These are phyloP conservation scores for Ahaetulla prasina DNA, from an alignment of 2,113 vertebrate species.

Conservation along the genomic window DNA sequence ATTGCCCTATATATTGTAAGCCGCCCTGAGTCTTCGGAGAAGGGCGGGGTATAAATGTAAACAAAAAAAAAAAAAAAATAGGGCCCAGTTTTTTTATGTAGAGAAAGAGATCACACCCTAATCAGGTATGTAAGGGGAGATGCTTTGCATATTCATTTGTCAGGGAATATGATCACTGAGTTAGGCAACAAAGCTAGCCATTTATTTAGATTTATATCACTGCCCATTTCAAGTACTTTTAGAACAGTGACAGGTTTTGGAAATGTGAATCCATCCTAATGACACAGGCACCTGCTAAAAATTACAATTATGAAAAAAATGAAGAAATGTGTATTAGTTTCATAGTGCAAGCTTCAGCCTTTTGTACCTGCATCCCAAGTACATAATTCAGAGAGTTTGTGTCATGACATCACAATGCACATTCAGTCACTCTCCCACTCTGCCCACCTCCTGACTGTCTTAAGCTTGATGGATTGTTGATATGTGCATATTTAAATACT, in stretches of 20 bases:
- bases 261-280: neutral
- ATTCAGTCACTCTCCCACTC: neutral
- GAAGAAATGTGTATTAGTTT: neutral
- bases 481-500: neutral
- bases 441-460: neutral
- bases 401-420: neutral
- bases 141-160: neutral
- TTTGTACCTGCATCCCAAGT: neutral
- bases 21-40: too few relatives aligned
- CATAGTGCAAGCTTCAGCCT: neutral
- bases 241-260: neutral
- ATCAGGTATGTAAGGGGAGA: neutral
- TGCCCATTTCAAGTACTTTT: neutral
- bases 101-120: neutral
- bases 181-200: neutral
- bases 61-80: too few relatives aligned
- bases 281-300: neutral
- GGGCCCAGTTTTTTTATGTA: neutral
- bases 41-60: too few relatives aligned
- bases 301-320: neutral
- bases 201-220: neutral
- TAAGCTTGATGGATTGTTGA: neutral
- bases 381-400: neutral
- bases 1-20: too few relatives aligned
- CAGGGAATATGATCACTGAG: neutral